phyloP scores from a whole-genome alignment of 2,113 vertebrate species.

The Onychostruthus taczanowskii region DNA sequence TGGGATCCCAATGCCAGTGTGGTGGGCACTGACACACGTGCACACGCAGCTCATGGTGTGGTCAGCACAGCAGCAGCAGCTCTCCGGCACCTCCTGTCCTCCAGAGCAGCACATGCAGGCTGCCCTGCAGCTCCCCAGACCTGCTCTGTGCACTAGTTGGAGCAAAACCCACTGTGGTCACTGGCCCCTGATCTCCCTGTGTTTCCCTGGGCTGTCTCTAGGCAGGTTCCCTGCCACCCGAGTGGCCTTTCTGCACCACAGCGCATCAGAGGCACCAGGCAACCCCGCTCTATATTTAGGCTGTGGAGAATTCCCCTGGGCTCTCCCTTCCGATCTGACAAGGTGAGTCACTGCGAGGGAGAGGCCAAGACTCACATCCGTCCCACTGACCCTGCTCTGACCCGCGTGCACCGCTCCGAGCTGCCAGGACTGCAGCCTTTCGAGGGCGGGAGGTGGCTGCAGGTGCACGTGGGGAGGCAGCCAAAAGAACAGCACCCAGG shows the following conservation, averaged over 20 bases:
- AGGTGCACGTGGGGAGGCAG: not conserved
- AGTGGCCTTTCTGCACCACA: not conserved
- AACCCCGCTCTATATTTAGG: slow-evolving; percentile 61
- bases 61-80: not conserved
- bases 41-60: not conserved
- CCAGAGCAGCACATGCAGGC: accelerated
- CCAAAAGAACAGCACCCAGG: not conserved
- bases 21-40: not conserved
- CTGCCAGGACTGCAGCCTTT: slow-evolving; percentile 3
- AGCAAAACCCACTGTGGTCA: not conserved
- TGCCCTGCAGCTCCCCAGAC: not conserved
- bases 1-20: not conserved
- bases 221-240: not conserved
- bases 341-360: slow-evolving; percentile 56
- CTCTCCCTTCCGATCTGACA: slow-evolving; percentile 46
- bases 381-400: slow-evolving; percentile 60
- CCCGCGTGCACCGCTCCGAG: not conserved
- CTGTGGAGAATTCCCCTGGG: slow-evolving; percentile 55
- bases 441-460: slow-evolving; percentile 20
- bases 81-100: not conserved
- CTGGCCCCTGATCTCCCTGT: not conserved
- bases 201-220: not conserved
- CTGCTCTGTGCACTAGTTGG: not conserved
- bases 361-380: slow-evolving; percentile 54
- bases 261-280: not conserved